Evolutionary conservation across 2,113 vertebrate species (phyloP), one percentile per base, ranked within the genome.

Genomic region (Ginglymostoma cirratum): DNA sequence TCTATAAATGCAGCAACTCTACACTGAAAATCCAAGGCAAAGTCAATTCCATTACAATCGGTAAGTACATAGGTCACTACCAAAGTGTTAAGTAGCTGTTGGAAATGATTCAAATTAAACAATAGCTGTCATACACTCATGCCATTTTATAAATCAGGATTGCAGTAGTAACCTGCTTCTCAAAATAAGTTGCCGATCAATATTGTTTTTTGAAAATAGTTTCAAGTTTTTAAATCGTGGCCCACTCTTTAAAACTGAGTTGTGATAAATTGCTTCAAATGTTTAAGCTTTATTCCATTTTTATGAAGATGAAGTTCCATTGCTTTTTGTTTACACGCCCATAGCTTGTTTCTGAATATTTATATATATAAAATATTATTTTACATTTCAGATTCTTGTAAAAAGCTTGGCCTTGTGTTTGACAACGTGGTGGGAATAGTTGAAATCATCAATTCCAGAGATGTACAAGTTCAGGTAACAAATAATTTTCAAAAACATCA

Each of bases 351-450:
- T 21, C 21, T 72, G 17, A 94, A 70, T 61, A 61, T 61, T 10
- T 61, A 19, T 87, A 48, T 48, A 48, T 48, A 48, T 45, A 45
- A 17, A n/a, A n/a, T 66, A 17, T 66, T 93, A 66, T n/a, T 48
- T 97, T 66, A 96, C 30, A 96, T 3, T 97, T 38, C 96, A 99
- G 99, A 99, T 97, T 99, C 99, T 96, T 99, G 99, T 97, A 99
- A 98, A 97, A 99, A 99, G 96, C 98, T 99, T 96, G 99, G 98
- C 95, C 97, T 99, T 96, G 99, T 99, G 96, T 99, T 99, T 97
- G 98, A 99, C 97, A 98, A 98, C 6, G 99, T 98, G 65, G 99
- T 99, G 95, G 99, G 99, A 95, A 99, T 99, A 38, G 98, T 99
- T 96, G 99, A 99, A 97, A 97, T 99, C 96, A 99, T 99, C 97